A percentile compares a stretch with the other conserved stretches of the same genome.
Conservation (phyloP, 1,140 invertebrate genomes). For the Dinoponera quadriceps region DNA sequence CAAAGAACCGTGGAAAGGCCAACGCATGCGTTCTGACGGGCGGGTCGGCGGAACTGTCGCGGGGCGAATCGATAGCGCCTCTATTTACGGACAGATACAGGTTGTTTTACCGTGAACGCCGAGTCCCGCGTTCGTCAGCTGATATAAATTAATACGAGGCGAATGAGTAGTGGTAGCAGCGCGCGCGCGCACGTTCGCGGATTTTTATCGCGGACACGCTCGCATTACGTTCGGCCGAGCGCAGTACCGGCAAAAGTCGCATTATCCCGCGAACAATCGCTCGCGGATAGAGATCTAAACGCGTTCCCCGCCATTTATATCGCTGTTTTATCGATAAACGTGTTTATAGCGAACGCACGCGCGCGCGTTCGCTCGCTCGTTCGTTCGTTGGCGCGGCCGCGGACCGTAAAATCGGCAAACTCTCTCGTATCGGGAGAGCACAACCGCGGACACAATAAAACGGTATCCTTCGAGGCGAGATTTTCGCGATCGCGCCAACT, state of each 20-base stretch:
- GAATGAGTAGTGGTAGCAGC: conserved; percentile 43
- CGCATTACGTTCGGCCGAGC: conserved; percentile 21
- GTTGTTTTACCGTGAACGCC: conserved; percentile 9
- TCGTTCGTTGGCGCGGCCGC: too few species aligned
- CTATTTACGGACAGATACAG: conserved; percentile 5
- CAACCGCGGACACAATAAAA: not conserved
- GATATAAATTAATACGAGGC: conserved; percentile 40
- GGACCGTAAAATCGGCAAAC: not conserved
- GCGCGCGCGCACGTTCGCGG: conserved; percentile 1
- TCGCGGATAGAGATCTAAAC: conserved; percentile 18
- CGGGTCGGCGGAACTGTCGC: not conserved
- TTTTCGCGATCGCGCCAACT: conserved; percentile 35
- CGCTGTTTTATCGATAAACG: conserved; percentile 8
- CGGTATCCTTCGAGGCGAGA: not conserved
- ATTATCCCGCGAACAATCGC: conserved; percentile 4
- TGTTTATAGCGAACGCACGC: not conserved
- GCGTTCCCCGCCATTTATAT: not conserved
- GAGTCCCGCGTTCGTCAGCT: conserved; percentile 2
- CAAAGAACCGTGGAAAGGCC: not conserved
- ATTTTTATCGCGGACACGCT: not conserved
- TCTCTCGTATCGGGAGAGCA: not conserved
- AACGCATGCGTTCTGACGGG: not conserved
- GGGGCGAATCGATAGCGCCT: conserved; percentile 2
- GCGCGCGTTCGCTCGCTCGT: too few species aligned
- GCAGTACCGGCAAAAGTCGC: not conserved